phyloP scores from a whole-genome alignment of 2,113 vertebrate genomes.

The Condylura cristata region DNA sequence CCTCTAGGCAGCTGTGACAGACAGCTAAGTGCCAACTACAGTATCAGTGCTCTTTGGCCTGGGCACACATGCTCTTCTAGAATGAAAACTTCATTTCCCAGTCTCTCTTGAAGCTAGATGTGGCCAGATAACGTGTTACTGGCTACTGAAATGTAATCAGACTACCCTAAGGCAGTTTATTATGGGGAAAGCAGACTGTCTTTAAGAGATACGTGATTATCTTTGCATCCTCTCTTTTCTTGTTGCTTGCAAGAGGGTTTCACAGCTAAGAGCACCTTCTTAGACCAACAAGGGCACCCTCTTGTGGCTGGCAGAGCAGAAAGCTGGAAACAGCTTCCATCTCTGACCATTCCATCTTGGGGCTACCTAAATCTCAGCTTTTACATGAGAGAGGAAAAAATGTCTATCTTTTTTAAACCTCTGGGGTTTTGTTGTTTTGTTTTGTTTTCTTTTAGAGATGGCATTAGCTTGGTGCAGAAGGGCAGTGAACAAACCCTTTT shows the following conservation, averaged over 20 bases:
- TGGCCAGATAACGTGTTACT: not conserved
- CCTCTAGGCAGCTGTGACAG: not conserved
- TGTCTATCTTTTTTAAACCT: not conserved
- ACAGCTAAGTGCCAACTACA: not conserved
- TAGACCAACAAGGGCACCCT: too few relatives aligned
- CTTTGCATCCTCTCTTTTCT: not conserved
- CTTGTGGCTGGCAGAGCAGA: not conserved
- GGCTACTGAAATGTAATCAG: not conserved
- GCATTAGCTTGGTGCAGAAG: not conserved
- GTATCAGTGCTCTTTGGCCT: not conserved
- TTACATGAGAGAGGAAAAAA: slow-evolving; percentile 5
- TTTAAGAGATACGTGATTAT: not conserved
- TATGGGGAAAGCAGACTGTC: too few relatives aligned
- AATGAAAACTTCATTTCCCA: slow-evolving; percentile 13
- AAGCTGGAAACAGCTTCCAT: not conserved
- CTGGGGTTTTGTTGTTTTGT: not conserved
- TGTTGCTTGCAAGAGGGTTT: not conserved
- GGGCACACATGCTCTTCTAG: not conserved
- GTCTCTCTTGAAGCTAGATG: not conserved
- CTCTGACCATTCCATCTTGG: not conserved
- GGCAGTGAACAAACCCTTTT: not conserved
- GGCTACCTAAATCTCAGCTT: not conserved
- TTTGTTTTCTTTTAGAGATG: not conserved
- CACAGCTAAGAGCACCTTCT: too few relatives aligned
- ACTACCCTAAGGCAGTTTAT: not conserved